Evolutionary conservation across 2,113 vertebrate species (phyloP), one percentile per base, ranked within the genome.

Genomic region (Centropus bengalensis): DNA sequence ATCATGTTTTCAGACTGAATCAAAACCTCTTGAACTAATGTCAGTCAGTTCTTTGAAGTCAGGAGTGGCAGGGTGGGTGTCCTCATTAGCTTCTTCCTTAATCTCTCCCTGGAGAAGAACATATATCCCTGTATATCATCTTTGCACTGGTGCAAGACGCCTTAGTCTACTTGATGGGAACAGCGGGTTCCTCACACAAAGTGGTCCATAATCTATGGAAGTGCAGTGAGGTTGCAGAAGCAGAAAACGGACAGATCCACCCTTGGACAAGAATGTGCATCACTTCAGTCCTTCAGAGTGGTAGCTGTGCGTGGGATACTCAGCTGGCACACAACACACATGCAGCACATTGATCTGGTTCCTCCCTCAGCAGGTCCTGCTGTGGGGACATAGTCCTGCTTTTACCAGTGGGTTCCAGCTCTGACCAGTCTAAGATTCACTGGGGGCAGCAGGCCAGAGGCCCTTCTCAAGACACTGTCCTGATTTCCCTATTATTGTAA

Each of bases 121-220:
- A 0, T 52, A 32, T 22, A 82, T 58, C 22, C 60, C 55, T 20
- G 26, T 58, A 33, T 27, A 44, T 56, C 38, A 22, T 44, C 40
- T 42, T 70, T 36, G 22, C 45, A 32, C 6, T 45, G 8, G 21
- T 67, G 30, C 58, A 32, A 66, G 32, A 68, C 8, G 23, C 18
- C 32, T 89, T 47, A 76, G 58, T 24, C 70, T 74, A 24, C 40
- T 26, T 56, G 45, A 82, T 36, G 15, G 49, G n/a, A 93, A 62
- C 0, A 0, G 45, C 36, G 47, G 58, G 42, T 62, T 84, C 14
- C 38, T 20, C 26, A 68, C 47, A 75, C 38, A 70, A 63, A 80
- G 24, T 3, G 2, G 7, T 58, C 36, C 9, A 3, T 13, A 51
- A 15, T 22, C 40, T n/a, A 5, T 0, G 3, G 33, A 20, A 33